Evolutionary conservation across 2,797 vertebrate species (phyloP), one percentile per base, ranked within the genome.

Genomic region (Allobates femoralis): DNA sequence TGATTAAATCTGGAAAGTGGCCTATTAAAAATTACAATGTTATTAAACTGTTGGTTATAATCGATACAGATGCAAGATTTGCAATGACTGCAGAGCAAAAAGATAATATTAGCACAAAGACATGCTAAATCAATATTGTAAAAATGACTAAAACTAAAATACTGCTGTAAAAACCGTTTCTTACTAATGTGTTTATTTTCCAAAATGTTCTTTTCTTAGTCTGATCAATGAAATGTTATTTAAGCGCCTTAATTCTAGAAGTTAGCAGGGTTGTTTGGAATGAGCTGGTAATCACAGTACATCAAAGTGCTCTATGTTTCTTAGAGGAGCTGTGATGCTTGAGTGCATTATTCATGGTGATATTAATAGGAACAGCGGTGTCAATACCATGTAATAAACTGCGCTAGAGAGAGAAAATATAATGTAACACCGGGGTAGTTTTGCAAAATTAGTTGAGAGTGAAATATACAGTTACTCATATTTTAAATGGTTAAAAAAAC

Each of bases 1-100:
- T 53, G 60, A 74, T 75, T 62, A n/a, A n/a, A 46, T 56, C 69
- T 83, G 71, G 26, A 75, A 83, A 73, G 3, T 75, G 34, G 34
- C 81, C 75, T 79, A 16, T 69, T 55, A 55, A 69, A 62, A 79
- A 85, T 41, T n/a, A 28, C 69, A 82, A 58, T 56, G 11, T 78
- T 85, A 34, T 67, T 56, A 32, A 76, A 79, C 83, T 53, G 18
- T 64, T 46, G 56, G 75, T 34, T 56, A 66, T 26, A 69, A 85
- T 85, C 75, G 11, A 85, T 79, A 78, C 21, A 37, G 21, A 50
- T 41, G 74, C 60, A 32, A 79, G 60, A 85, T 85, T 85, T 78
- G 75, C 74, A 69, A 55, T 34, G 50, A 67, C 60, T 67, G 50
- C 5, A 14, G 53, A 23, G 56, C 83, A n/a, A 78, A 78, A 55